Base-by-base conservation (phyloP, 35 echinoderm and acorn worm genomes). In the Lytechinus pictus region DNA sequence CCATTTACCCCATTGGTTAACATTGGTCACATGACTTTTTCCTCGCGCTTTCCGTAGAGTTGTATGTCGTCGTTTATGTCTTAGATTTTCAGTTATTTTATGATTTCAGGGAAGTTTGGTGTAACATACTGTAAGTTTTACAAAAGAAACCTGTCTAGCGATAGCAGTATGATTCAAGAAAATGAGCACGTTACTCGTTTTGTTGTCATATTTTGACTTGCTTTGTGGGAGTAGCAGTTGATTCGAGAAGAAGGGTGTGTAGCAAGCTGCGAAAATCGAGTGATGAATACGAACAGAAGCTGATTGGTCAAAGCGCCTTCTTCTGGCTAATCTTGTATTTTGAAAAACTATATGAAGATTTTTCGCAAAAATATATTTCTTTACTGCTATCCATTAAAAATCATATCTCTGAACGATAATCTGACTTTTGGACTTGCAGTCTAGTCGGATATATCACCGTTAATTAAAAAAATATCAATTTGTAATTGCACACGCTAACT, bases 21-120 rank as follows among this genome's bases (percentile, higher is more conserved):
- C 57, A 92, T 24, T 51, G 57, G 96, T 99, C 98, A 99, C 96
- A 95, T 99, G 98, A 95, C 96, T 89, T 93, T 95, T 96, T 93
- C 89, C 89, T 94, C 92, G 71, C 95, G 88, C 89, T 94, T 98
- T 95, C 66, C 88, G 54, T 10, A 0, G 33, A 24, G 19, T 79
- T 24, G n/a, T 24, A 79, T n/a, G 66, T 16, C 66, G 19, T 24
- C 66, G 19, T 24, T 79, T 79, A 7, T 16, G 66, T 79, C 66
- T 16, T 24, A 79, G 66, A 24, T 79, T 79, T n/a, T 79, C n/a
- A 79, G 66, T 79, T 19, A 79, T 79, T 79, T 79, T 0, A 19
- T 19, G 6, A 79, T 79, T 79, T 79, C 66, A 79, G 19, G 19
- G n/a, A 79, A 24, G 21, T 16, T 79, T 16, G 12, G 19, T 79